Base-by-base conservation (phyloP, 2,113 vertebrate genomes). In the Tetrao urogallus region DNA sequence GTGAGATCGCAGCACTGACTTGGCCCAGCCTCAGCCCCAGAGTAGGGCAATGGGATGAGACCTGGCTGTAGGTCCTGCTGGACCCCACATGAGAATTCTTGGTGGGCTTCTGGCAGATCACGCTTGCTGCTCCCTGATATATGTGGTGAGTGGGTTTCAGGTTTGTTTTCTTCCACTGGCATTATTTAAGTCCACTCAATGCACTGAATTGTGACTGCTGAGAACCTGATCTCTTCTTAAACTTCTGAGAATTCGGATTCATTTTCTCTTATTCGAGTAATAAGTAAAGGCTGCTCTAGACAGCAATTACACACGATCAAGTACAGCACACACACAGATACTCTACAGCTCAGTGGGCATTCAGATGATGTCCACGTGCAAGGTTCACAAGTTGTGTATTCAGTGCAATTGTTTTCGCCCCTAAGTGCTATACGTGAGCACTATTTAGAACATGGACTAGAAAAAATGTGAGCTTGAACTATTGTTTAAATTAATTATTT, bases 61-160 rank as follows among this genome's bases (percentile, higher is more conserved):
- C n/a, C 13, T 52, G 34, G 7, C 7, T 54, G 8, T 28, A 38
- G 71, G 10, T 9, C 7, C 13, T 54, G 6, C 4, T 8, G 30
- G 30, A 47, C 14, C 6, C 0, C 0, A 5, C 8, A 10, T 19
- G 25, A 11, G 19, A 3, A 57, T 1, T 4, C 11, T 6, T 4
- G 10, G 42, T 0, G 1, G 13, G 6, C 38, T 72, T 27, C 10
- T 86, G 24, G 2, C 3, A 70, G 4, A 6, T 42, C 40, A 32
- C 4, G 17, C n/a, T 80, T 58, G 12, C 20, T 52, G 5, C 13
- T 58, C 24, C 18, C 25, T 57, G 12, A 14, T 1, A 3, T 1
- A 2, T 15, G 16, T 3, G 2, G 6, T 3, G 6, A 9, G 8
- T 43, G 27, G 11, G 52, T 7, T 76, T 40, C 28, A 47, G 5